phyloP scores from a whole-genome alignment of 2,888 invertebrate species.

The Gnatocerus cornutus region DNA sequence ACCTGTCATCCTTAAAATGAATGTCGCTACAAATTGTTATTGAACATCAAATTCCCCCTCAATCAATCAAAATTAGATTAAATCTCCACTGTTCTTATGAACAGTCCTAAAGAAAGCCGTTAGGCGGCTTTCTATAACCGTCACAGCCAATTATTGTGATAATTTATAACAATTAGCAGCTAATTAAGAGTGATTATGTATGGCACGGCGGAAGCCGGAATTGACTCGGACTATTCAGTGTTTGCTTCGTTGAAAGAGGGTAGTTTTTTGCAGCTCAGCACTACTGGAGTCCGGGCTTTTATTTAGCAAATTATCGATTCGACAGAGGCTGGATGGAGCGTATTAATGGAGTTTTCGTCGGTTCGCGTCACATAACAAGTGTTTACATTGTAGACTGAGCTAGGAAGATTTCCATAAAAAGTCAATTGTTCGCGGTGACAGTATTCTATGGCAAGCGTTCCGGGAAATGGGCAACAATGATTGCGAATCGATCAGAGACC shows the following conservation, averaged over 20 bases:
- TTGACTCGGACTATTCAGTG: constrained; percentile 24
- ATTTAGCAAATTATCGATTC: constrained; percentile 36
- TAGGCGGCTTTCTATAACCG: constrained; percentile 16
- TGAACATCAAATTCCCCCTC: constrained; percentile 6
- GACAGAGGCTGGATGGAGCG: constrained; percentile 28
- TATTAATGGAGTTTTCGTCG: constrained; percentile 44
- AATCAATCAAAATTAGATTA: constrained; percentile 32
- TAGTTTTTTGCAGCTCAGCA: constrained; percentile 28
- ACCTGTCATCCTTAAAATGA: constrained; percentile 23
- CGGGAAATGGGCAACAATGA: constrained; percentile 58
- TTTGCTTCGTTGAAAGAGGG: constrained; percentile 1
- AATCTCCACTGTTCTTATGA: constrained; percentile 2
- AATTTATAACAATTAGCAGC: constrained; percentile 35
- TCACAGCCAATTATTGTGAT: constrained; percentile 19
- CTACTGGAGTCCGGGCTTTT: constrained; percentile 16
- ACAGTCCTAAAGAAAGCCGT: constrained; percentile 8
- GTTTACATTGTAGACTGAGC: constrained; percentile 47
- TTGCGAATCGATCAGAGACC: constrained; percentile 58
- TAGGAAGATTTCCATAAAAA: constrained; percentile 59
- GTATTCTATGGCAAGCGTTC: constrained; percentile 55
- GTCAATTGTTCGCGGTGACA: constrained; percentile 57
- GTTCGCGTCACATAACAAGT: constrained; percentile 44
- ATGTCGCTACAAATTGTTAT: constrained; percentile 30
- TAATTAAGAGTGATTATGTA: constrained; percentile 42
- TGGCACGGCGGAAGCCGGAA: constrained; percentile 13